Evolutionary conservation across 2,888 invertebrate species (phyloP).

Genomic region (Perizoma flavofasciatum): DNA sequence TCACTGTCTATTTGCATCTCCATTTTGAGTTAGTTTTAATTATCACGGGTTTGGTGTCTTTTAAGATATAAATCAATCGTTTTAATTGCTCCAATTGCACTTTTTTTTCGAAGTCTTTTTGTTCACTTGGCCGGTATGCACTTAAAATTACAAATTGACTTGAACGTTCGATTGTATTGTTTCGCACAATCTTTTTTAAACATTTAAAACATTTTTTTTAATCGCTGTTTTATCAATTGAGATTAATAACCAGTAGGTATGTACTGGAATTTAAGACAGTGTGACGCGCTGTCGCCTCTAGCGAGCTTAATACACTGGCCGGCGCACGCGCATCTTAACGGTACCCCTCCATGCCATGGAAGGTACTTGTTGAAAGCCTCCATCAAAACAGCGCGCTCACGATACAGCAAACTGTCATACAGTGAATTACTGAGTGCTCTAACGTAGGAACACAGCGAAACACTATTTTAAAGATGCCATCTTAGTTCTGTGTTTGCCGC

Average conservation of each 20-base stretch:
- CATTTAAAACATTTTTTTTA: no score
- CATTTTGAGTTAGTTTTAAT: conserved; percentile 50
- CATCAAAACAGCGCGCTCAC: conserved; percentile 3
- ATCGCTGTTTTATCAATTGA: conserved; percentile 9
- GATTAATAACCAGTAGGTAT: not conserved
- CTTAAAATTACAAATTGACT: no score
- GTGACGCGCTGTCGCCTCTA: conserved; percentile 22
- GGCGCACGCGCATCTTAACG: conserved; percentile 54
- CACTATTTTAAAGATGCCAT: not conserved
- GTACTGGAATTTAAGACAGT: conserved; percentile 1
- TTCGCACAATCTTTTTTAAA: not conserved
- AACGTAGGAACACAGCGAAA: not conserved
- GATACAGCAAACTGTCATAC: not conserved
- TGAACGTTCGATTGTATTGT: not conserved
- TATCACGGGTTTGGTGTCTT: conserved; percentile 7
- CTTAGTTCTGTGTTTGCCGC: no score
- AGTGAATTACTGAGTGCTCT: conserved; percentile 3
- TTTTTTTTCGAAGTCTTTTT: conserved; percentile 9
- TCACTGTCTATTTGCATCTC: conserved; percentile 79
- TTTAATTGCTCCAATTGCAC: not conserved
- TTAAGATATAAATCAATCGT: no score
- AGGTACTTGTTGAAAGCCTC: conserved; percentile 28
- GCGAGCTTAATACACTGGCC: conserved; percentile 42
- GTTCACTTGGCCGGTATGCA: not conserved
- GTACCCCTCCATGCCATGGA: conserved; percentile 47